Evolutionary conservation across 2,888 invertebrate species (phyloP), one percentile per base, ranked within the genome.

Genomic region (Mystacides longicornis): DNA sequence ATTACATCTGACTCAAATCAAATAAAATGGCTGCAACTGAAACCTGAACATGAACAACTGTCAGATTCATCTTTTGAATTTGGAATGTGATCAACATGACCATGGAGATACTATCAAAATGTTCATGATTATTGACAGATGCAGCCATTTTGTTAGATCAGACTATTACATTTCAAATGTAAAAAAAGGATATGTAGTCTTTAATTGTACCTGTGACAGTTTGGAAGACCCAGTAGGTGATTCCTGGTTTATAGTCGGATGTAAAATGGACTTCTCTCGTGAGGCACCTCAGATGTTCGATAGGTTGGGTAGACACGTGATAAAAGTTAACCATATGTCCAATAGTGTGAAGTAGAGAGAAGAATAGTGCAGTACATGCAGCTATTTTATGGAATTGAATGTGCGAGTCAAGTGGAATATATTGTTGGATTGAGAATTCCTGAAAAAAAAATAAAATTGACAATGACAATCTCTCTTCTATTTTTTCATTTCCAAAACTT

Each of bases 321-420:
- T 97, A 97, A 72, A 97, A 97, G 73, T 97, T 97, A 27, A 97
- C 92, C 68, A 96, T 88, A 66, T 97, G 97, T 0, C 96, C 96
- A 2, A 93, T 86, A 0, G 94, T 91, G 68, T 97, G 96, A 0
- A 95, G 77, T 1, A 95, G 75, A 0, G 94, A 92, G 73, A 96
- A 96, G 73, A 96, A 93, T 1, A 94, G 74, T 0, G 93, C 95
- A 0, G 96, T 96, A 64, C 93, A 90, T 0, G 96, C 97, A 0
- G 93, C 93, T 53, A 97, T 94, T 74, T 96, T 96, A 71, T 97
- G 97, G 70, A 97, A 97, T 67, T 93, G 94, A 53, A 97, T 94
- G 66, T 96, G 93, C 0, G 95, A 90, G 69, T 97, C 96, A 20
- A 95, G 71, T 0, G 95, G 95, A 55, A 94, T 91, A 71, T 93